Evolutionary conservation across 2,113 vertebrate genomes (phyloP).

Genomic region (Sphaerodactylus townsendi): DNA sequence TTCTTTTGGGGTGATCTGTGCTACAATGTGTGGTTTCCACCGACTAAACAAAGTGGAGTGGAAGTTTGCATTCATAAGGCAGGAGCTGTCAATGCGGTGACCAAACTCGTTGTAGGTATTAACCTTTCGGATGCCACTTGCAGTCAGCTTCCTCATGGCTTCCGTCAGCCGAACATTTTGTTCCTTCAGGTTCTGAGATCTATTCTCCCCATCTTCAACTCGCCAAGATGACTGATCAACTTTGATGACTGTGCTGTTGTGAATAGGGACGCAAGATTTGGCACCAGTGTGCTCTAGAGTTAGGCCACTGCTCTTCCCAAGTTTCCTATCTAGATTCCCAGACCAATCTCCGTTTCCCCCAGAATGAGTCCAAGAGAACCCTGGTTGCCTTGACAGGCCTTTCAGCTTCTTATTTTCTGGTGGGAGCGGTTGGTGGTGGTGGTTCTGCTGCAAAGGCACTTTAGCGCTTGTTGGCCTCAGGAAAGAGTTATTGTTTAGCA

Average conservation of each 20-base stretch:
- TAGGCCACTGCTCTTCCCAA: constrained; percentile 48
- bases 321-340: constrained; percentile 35
- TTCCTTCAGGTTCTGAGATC: constrained; percentile 37
- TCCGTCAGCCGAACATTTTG: constrained; percentile 69
- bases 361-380: constrained; percentile 57
- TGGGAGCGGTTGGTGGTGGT: constrained; percentile 6
- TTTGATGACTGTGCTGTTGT: constrained; percentile 28
- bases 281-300: constrained; percentile 26
- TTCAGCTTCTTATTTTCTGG: constrained; percentile 58
- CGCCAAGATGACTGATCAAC: constrained; percentile 38
- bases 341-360: constrained; percentile 55
- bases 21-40: constrained; percentile 39
- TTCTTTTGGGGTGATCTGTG: constrained; percentile 36
- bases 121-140: constrained; percentile 29
- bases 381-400: constrained; percentile 32
- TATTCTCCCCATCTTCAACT: constrained; percentile 16
- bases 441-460: constrained; percentile 76
- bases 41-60: constrained; percentile 39
- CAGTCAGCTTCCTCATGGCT: constrained; percentile 67
- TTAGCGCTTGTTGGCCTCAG: constrained; percentile 67
- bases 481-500: constrained; percentile 67
- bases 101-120: constrained; percentile 25
- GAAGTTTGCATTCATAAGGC: constrained; percentile 47
- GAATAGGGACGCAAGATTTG: background rate
- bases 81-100: constrained; percentile 38